A percentile compares a stretch with the other conserved stretches of the same genome.
These are phyloP conservation scores for Caenorhabditis remanei DNA, from an alignment of 1,140 invertebrate genomes.

Conservation along the genomic window DNA sequence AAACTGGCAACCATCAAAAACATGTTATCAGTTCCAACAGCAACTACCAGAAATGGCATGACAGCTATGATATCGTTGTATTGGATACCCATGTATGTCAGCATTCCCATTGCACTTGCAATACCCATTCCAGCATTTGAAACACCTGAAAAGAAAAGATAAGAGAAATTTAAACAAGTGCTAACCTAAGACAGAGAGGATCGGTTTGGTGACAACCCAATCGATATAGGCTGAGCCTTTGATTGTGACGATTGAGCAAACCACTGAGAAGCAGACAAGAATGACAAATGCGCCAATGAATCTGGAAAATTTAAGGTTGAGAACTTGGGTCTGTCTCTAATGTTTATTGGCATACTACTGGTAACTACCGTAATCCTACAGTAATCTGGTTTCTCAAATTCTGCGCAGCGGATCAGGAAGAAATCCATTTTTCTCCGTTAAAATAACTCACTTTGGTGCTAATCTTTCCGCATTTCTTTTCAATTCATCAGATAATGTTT, in stretches of 20 bases:
- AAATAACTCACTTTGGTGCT: slow-evolving; percentile 64
- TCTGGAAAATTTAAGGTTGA: slow-evolving; percentile 49
- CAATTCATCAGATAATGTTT: slow-evolving; percentile 75
- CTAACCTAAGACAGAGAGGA: slow-evolving; percentile 70
- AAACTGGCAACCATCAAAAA: slow-evolving; percentile 80
- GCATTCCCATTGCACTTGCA: slow-evolving; percentile 88
- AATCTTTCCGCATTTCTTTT: slow-evolving; percentile 76
- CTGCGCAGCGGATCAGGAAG: no score
- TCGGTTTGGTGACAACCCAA: slow-evolving; percentile 77
- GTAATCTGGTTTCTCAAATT: no score
- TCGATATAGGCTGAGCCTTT: slow-evolving; percentile 72
- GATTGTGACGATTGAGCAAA: slow-evolving; percentile 75
- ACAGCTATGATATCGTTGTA: slow-evolving; percentile 78
- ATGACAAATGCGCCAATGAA: slow-evolving; percentile 74
- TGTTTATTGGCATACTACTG: no score
- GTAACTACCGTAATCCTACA: no score
- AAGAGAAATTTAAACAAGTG: background rate
- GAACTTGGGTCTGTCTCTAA: no score
- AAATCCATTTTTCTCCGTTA: no score
- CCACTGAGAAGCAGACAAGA: slow-evolving; percentile 73
- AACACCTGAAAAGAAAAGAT: slow-evolving; percentile 81
- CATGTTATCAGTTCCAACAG: slow-evolving; percentile 81
- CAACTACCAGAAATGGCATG: slow-evolving; percentile 78
- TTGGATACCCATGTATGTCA: slow-evolving; percentile 87
- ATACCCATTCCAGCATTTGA: slow-evolving; percentile 91